phyloP scores from a whole-genome alignment of 2,797 vertebrate species.

The Hyperoplus lanceolatus region DNA sequence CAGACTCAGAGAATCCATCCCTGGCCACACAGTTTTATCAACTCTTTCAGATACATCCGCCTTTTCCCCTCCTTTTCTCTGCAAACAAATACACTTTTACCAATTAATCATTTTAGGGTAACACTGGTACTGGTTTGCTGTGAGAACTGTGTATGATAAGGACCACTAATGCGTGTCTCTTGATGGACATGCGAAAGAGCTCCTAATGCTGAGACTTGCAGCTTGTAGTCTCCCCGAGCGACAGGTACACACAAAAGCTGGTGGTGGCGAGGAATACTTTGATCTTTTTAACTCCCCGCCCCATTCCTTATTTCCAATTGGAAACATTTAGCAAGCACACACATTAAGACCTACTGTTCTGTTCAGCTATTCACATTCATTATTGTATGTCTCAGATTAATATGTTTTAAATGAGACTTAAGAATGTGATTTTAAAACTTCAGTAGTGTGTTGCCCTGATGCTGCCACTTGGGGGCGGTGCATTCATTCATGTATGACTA shows the following conservation, averaged over 20 bases:
- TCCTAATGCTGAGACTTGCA: conserved; percentile 51
- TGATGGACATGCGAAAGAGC: conserved; percentile 30
- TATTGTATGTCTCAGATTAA: neutral
- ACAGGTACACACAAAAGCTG: conserved; percentile 64
- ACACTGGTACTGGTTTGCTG: conserved; percentile 9
- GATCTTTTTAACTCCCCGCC: conserved; percentile 19
- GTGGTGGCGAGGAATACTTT: conserved; percentile 7
- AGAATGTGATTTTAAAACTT: neutral
- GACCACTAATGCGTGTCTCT: conserved; percentile 43
- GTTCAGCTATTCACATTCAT: neutral
- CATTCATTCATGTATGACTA: conserved; percentile 19
- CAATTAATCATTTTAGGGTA: conserved; percentile 62
- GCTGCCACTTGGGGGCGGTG: conserved; percentile 67
- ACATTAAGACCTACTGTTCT: neutral
- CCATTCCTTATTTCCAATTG: neutral
- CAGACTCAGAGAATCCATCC: neutral
- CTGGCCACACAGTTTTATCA: neutral
- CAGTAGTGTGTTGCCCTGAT: conserved; percentile 32
- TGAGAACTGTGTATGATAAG: conserved; percentile 40
- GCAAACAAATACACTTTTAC: conserved; percentile 33
- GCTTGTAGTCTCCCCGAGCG: conserved; percentile 62
- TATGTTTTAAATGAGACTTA: neutral
- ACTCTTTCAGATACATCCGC: conserved; percentile 11
- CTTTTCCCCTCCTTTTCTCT: conserved; percentile 1
- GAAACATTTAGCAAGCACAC: neutral